Evolutionary conservation across 2,888 invertebrate species (phyloP), one percentile per base, ranked within the genome.

Genomic region (Teleiodes luculella): DNA sequence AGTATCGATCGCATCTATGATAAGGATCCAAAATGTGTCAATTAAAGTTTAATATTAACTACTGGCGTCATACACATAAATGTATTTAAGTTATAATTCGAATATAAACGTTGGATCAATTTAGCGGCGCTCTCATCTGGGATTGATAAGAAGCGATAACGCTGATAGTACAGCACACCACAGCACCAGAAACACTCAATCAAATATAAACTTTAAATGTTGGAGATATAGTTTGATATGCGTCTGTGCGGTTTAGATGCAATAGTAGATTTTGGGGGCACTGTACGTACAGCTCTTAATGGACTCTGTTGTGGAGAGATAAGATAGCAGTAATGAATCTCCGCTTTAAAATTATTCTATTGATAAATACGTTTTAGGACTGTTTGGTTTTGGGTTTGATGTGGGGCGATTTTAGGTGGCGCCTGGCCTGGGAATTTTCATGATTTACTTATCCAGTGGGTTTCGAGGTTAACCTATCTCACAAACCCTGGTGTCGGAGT

Each of bases 291-390:
- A 24, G 24, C n/a, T 68, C 73, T 72, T 84, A 84, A 85, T 84
- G 83, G 82, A 67, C 65, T 66, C 68, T 63, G 72, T 75, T 76
- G 73, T 74, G 61, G 45, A 14, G 58, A 59, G 83, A 85, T 86
- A 80, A 84, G 78, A 80, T 81, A 79, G 57, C 46, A 52, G 71
- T 78, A 81, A 84, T 82, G 83, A 82, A 83, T 82, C 80, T 79
- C 64, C 66, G 62, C 65, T 72, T 70, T 61, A 67, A 68, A 65
- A 62, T 62, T 62, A 63, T 66, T 62, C 58, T 64, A 62, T 65
- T 65, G 67, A 68, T 65, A 63, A 61, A 61, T 64, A 58, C 57
- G 59, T 59, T 58, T 63, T n/a, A 24, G 43, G 13, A 43, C 24
- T 16, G 31, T 31, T 50, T 43, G 43, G 43, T 43, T 41, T 20